Percentiles rank a stretch among this genome's conserved stretches.
These are phyloP conservation scores for Neodontobutis hainanensis DNA, from an alignment of 2,113 vertebrate species.

Conservation along the genomic window DNA sequence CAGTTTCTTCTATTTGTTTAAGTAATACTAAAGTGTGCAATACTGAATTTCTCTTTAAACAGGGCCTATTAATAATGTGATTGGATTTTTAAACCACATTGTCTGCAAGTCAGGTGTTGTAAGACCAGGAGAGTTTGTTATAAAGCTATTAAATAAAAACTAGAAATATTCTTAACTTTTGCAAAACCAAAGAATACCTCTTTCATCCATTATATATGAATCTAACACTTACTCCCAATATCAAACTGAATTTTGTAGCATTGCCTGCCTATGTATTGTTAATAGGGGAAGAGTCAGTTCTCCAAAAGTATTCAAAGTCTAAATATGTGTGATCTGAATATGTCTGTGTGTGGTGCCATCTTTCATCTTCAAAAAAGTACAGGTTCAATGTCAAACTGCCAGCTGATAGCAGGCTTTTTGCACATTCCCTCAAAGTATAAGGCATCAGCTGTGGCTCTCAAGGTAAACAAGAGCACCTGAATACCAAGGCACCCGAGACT, in stretches of 20 bases:
- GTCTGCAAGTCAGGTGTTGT: no score
- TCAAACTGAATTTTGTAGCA: constrained; percentile 61
- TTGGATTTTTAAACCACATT: background rate
- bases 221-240: constrained; percentile 36
- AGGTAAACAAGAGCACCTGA: constrained; percentile 25
- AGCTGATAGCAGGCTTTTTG: constrained; percentile 36
- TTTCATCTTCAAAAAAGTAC: constrained; percentile 53
- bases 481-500: constrained; percentile 31
- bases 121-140: background rate
- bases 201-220: constrained; percentile 57
- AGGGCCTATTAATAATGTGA: background rate
- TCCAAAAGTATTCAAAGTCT: constrained; percentile 15
- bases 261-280: constrained; percentile 45
- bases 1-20: no score
- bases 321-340: constrained; percentile 40
- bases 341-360: constrained; percentile 29
- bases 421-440: constrained; percentile 18
- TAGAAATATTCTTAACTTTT: constrained; percentile 34
- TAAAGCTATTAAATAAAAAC: background rate
- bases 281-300: constrained; percentile 35
- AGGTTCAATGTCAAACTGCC: constrained; percentile 56
- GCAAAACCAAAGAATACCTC: constrained; percentile 28
- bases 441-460: constrained; percentile 33
- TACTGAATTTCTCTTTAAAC: no score
- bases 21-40: no score